Evolutionary conservation across 2,113 vertebrate species (phyloP).

Genomic region (Phrynocephalus versicolor): DNA sequence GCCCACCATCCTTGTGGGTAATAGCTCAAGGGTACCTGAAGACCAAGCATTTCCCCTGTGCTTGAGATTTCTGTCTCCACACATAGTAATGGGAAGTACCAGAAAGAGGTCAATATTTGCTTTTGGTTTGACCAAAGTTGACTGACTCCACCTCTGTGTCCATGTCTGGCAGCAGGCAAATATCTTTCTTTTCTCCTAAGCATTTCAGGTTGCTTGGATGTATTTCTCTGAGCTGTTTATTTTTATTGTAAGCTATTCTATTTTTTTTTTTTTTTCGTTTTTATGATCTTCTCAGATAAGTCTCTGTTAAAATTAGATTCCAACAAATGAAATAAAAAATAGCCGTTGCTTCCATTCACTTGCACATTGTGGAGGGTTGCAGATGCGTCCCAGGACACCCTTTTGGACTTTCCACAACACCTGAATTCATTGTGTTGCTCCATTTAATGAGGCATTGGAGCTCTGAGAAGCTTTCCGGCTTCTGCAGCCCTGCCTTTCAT

Average conservation of each 20-base stretch:
- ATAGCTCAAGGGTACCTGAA: neutral
- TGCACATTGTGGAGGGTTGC: neutral
- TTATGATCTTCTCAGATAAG: too few species aligned
- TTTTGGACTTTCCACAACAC: neutral
- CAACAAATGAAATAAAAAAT: neutral
- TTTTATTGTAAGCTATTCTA: too few species aligned
- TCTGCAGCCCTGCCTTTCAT: slow-evolving; percentile 24
- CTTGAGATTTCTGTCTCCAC: neutral
- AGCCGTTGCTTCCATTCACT: neutral
- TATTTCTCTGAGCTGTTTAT: too few species aligned
- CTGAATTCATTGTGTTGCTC: neutral
- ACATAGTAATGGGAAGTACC: neutral
- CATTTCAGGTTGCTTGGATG: too few species aligned
- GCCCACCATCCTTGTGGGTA: neutral
- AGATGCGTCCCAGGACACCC: neutral
- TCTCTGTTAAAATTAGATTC: too few species aligned
- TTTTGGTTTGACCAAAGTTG: neutral
- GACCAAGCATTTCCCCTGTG: too few species aligned
- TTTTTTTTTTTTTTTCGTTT: too few species aligned
- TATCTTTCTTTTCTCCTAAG: too few species aligned
- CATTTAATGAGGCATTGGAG: slow-evolving; percentile 29
- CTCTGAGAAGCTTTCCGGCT: too few species aligned
- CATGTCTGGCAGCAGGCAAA: too few species aligned
- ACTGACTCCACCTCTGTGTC: too few species aligned
- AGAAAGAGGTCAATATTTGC: neutral